phyloP scores from a whole-genome alignment of 2,888 invertebrate genomes.

The Erebia epiphron region DNA sequence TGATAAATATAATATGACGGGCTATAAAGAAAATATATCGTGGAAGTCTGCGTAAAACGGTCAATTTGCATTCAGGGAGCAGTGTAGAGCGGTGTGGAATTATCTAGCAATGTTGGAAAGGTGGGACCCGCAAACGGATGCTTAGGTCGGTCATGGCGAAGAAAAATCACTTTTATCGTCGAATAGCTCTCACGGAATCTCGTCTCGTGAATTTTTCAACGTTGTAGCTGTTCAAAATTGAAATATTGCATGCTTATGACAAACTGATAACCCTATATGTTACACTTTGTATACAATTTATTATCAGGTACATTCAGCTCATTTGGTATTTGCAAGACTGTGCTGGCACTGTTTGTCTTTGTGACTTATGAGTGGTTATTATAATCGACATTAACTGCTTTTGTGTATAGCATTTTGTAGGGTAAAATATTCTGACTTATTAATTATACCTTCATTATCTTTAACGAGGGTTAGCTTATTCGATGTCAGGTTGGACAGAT shows the following conservation, averaged over 20 bases:
- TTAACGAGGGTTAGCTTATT: not conserved
- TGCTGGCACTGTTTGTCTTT: not conserved
- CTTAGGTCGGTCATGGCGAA: conserved; percentile 48
- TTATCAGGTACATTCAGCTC: not conserved
- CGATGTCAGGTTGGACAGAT: not conserved
- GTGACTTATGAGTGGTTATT: not conserved
- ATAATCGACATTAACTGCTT: not conserved
- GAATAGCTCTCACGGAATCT: conserved; percentile 50
- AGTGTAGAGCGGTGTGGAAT: conserved; percentile 46
- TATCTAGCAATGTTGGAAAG: conserved; percentile 56
- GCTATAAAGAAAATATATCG: conserved; percentile 35
- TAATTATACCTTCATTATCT: not conserved
- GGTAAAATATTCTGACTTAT: not conserved
- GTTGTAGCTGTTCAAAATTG: not conserved
- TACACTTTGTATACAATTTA: not conserved
- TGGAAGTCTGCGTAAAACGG: conserved; percentile 38
- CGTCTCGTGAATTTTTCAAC: conserved; percentile 4
- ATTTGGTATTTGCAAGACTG: not conserved
- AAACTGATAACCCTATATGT: conserved; percentile 1
- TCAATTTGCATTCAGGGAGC: conserved; percentile 56
- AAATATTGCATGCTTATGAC: conserved; percentile 14
- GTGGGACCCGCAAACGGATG: conserved; percentile 60
- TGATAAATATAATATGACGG: conserved; percentile 32
- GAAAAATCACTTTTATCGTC: conserved; percentile 59
- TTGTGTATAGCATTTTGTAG: not conserved